These are phyloP conservation scores for Ochotona princeps DNA, from an alignment of 2,113 vertebrate genomes.

Conservation along the genomic window DNA sequence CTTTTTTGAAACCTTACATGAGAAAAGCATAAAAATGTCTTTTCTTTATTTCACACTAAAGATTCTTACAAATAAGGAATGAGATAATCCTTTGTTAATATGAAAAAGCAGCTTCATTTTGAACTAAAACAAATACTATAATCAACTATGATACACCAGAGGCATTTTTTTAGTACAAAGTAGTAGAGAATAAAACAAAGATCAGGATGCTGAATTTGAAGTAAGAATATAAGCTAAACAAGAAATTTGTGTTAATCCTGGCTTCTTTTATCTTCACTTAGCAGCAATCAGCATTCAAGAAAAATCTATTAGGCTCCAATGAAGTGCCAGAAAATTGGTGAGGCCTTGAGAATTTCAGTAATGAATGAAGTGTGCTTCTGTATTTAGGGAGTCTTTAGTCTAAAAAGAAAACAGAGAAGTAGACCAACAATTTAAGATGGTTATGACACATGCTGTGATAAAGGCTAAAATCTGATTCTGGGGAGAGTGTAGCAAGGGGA, in stretches of 20 bases:
- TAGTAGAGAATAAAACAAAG: slow-evolving; percentile 44
- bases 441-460: neutral
- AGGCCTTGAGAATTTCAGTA: neutral
- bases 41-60: slow-evolving; percentile 11
- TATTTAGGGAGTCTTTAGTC: neutral
- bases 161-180: neutral
- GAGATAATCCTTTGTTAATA: slow-evolving; percentile 24
- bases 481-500: neutral
- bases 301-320: neutral
- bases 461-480: neutral
- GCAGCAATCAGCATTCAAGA: slow-evolving; percentile 25
- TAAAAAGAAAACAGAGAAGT: neutral
- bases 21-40: neutral
- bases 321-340: neutral
- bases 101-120: neutral
- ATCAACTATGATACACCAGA: neutral
- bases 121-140: slow-evolving; percentile 43
- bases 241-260: neutral
- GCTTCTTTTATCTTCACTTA: slow-evolving; percentile 1
- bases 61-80: neutral
- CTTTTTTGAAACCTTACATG: neutral
- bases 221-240: slow-evolving; percentile 25
- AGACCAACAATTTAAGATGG: neutral
- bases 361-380: neutral
- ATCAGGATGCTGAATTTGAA: slow-evolving; percentile 17